Base-by-base conservation (phyloP, 2,113 vertebrate species). In the Tachysurus fulvidraco region DNA sequence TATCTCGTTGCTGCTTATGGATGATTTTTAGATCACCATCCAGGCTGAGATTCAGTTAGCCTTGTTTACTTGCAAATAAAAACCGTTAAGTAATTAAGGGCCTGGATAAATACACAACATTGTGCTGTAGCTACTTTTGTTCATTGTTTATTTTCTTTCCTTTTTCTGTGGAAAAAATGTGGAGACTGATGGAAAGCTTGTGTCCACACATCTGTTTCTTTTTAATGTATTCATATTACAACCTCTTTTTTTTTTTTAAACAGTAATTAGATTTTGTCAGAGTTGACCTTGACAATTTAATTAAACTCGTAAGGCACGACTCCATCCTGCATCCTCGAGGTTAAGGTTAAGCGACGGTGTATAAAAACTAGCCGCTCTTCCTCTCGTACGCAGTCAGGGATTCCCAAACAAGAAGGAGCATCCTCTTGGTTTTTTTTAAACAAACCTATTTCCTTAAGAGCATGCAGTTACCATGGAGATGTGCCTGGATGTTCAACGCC, bases 381-480 rank as follows among this genome's bases (percentile, higher is more conserved):
- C 28, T 78, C 76, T 19, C 46, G 14, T 54, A 78, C 50, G 11
- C 19, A 79, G 78, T 80, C 55, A 80, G 30, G 55, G 78, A 80
- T 80, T 80, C 55, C 78, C 78, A 41, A 80, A 36, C 55, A 79
- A 64, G 25, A 54, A n/a, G 41, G 73, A 30, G 11, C 73, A 9
- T 59, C 78, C 17, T 80, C 52, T 13, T 57, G 30, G 57, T 79
- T 36, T 36, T 55, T 83, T 78, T 74, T 16, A 30, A 6, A 16
- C 83, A 84, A 64, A 83, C 85, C 83, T 57, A 77, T 79, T 81
- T 83, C 81, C 83, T 85, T 84, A 81, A 85, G 74, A 87, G 89
- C 88, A 85, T 41, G 23, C 0, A 46, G 87, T 91, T 88, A 90
- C 91, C 91, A 93, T 92, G 90, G 93, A 78, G 90, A 94, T 91